Conservation (phyloP, 2,113 vertebrate species). For the Sceloporus tristichus region DNA sequence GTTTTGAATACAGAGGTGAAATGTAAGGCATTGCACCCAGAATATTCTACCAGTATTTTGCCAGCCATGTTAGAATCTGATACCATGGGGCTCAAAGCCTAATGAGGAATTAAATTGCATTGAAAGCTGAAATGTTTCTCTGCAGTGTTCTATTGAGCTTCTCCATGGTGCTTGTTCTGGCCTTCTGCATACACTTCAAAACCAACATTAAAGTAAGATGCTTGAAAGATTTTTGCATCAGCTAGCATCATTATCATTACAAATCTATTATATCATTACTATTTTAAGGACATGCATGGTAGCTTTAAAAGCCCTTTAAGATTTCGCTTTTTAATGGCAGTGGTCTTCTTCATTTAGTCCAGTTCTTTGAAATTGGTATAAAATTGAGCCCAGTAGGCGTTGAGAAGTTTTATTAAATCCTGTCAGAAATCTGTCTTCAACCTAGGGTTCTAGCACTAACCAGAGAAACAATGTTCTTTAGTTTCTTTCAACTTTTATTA, state of each 20-base stretch:
- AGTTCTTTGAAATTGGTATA: conserved; percentile 57
- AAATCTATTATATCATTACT: conserved; percentile 50
- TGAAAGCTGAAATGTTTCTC: conserved; percentile 39
- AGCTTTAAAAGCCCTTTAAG: conserved; percentile 59
- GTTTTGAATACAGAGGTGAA: background rate
- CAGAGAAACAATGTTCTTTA: conserved; percentile 57
- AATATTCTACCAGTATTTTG: conserved; percentile 2
- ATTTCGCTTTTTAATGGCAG: conserved; percentile 53
- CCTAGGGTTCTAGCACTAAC: conserved; percentile 56
- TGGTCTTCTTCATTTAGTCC: conserved; percentile 41
- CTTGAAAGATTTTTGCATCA: conserved; percentile 57
- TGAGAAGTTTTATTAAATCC: conserved; percentile 65
- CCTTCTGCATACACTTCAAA: conserved; percentile 50
- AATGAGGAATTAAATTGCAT: conserved; percentile 47
- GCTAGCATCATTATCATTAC: conserved; percentile 41
- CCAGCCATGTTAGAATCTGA: background rate
- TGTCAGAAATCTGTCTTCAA: conserved; percentile 63
- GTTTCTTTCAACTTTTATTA: conserved; percentile 67
- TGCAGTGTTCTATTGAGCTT: conserved; percentile 54
- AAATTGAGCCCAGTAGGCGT: conserved; percentile 66
- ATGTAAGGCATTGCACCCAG: background rate
- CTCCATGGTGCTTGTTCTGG: conserved; percentile 48
- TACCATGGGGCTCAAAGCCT: background rate
- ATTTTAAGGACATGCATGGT: conserved; percentile 60
- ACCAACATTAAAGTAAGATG: conserved; percentile 52